Conservation (phyloP, 2,113 vertebrate species). For the Psophia crepitans region DNA sequence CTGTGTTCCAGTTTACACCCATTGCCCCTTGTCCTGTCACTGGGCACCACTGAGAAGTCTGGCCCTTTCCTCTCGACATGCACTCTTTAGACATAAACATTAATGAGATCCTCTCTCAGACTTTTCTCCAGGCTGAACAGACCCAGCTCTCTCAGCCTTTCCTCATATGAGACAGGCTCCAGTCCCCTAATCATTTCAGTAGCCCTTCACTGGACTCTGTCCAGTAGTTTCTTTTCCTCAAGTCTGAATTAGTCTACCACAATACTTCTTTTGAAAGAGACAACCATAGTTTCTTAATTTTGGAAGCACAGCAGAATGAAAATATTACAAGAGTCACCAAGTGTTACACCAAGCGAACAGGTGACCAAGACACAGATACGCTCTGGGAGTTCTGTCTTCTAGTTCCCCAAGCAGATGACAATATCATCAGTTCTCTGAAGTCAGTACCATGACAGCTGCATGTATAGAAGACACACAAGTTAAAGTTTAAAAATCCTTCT, state of each 20-base stretch:
- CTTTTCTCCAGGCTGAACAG: too few relatives aligned
- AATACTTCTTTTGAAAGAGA: neutral
- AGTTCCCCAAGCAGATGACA: neutral
- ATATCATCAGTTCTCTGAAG: neutral
- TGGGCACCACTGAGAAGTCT: too few relatives aligned
- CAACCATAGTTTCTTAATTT: neutral
- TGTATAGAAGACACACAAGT: neutral
- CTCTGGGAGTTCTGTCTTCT: neutral
- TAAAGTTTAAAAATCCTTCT: neutral
- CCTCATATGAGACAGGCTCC: too few relatives aligned
- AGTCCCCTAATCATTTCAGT: too few relatives aligned
- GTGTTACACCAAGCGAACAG: neutral
- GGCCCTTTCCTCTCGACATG: too few relatives aligned
- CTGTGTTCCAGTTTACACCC: too few relatives aligned
- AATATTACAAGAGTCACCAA: neutral
- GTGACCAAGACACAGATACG: neutral
- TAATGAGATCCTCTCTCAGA: too few relatives aligned
- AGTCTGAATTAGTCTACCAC: neutral
- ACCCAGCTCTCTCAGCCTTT: too few relatives aligned
- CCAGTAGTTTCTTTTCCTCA: too few relatives aligned
- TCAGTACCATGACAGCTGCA: neutral
- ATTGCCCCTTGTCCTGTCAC: too few relatives aligned
- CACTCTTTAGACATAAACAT: too few relatives aligned
- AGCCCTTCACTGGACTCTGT: too few relatives aligned
- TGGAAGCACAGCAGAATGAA: neutral